Percentiles rank a stretch among this genome's conserved stretches.
These are phyloP conservation scores for Otocyon megalotis DNA, from an alignment of 2,113 vertebrate genomes.

Conservation along the genomic window DNA sequence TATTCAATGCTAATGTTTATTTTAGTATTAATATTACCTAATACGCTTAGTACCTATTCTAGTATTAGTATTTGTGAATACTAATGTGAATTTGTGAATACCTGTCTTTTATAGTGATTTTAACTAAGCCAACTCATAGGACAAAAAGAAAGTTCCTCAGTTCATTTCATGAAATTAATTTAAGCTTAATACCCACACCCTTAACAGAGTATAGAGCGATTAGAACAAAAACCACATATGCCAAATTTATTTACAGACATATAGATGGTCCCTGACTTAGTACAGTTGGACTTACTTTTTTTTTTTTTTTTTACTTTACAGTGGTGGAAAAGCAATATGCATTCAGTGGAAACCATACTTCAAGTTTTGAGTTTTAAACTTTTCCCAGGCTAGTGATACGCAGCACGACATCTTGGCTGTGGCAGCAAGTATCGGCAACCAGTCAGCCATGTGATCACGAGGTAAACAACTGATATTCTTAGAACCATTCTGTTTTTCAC, in stretches of 20 bases:
- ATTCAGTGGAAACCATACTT: neutral
- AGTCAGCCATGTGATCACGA: neutral
- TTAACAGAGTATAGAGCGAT: neutral
- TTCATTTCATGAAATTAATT: conserved; percentile 23
- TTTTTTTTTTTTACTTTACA: neutral
- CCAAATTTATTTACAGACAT: neutral
- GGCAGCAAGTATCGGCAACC: neutral
- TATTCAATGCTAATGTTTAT: neutral
- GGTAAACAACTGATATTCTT: neutral
- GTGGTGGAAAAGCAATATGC: neutral
- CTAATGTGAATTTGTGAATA: too few species aligned
- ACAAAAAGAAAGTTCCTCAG: neutral
- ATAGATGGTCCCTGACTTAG: neutral
- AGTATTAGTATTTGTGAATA: neutral
- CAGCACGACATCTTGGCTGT: neutral
- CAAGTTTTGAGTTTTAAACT: neutral
- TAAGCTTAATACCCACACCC: neutral
- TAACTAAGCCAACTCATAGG: neutral
- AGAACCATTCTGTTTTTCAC: neutral
- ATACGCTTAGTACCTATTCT: neutral
- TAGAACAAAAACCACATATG: neutral
- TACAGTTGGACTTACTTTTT: neutral
- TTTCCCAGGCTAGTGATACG: neutral
- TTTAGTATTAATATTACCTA: neutral
- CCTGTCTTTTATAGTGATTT: neutral